These are phyloP conservation scores for Beroe forskalii DNA, from an alignment of 37 sponge, comb jelly and placozoan genomes.

Conservation along the genomic window DNA sequence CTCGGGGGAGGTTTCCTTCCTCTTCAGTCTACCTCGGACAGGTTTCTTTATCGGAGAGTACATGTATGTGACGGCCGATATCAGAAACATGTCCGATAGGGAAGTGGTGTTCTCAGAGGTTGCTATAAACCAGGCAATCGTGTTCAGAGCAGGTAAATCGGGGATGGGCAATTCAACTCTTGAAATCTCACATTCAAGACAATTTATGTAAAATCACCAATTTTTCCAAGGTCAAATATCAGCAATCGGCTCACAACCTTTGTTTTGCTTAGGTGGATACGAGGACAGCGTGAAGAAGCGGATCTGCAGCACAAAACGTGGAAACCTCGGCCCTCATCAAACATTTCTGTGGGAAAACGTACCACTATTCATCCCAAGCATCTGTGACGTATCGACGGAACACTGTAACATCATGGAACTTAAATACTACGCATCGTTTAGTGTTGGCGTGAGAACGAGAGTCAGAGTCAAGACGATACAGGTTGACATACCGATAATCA, in stretches of 20 bases:
- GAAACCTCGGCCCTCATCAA: background rate
- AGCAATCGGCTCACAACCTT: too few relatives aligned
- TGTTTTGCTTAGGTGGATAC: constrained; percentile 26
- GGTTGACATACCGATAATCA: constrained; percentile 23
- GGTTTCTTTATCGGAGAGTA: constrained; percentile 1
- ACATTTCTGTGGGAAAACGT: constrained; percentile 24
- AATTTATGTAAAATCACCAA: too few relatives aligned
- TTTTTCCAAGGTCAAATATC: too few relatives aligned
- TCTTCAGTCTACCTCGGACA: constrained; percentile 2
- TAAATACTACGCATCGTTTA: background rate
- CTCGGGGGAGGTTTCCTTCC: constrained; percentile 49
- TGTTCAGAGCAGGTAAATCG: constrained; percentile 37
- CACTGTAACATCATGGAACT: constrained; percentile 51
- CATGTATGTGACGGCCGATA: constrained; percentile 34
- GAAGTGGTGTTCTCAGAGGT: constrained; percentile 5
- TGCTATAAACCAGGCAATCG: constrained; percentile 37
- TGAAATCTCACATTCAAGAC: background rate
- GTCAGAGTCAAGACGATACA: background rate
- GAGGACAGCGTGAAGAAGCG: background rate
- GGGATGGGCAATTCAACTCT: too few relatives aligned
- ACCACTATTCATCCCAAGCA: background rate
- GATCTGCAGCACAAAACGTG: constrained; percentile 54
- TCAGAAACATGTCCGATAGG: constrained; percentile 33
- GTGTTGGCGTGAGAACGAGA: background rate
- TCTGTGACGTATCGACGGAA: constrained; percentile 32